Conservation (phyloP, 1,140 invertebrate species). For the Druon quercuslanigerum region DNA sequence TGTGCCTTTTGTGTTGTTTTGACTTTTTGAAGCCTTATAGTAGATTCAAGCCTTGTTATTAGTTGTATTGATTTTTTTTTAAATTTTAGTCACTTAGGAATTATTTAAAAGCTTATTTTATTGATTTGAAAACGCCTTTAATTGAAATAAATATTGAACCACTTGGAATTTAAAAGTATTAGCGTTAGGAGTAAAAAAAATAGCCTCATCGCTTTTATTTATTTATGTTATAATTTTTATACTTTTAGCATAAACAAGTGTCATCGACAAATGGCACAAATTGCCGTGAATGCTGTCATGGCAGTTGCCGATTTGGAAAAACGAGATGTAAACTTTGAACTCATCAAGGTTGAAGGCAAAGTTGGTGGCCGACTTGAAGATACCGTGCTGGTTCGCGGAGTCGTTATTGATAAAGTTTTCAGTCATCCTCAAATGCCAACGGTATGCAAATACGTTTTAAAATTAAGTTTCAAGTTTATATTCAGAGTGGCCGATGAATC, state of each 20-base stretch:
- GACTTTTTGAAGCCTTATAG: no score
- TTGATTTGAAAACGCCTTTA: no score
- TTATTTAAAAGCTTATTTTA: no score
- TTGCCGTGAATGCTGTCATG: constrained; percentile 97
- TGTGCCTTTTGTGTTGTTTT: no score
- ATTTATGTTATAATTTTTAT: constrained; percentile 9
- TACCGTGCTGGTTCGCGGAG: constrained; percentile 96
- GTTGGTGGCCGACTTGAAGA: constrained; percentile 98
- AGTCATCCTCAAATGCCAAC: constrained; percentile 99
- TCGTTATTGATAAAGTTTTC: constrained; percentile 99
- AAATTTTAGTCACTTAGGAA: no score
- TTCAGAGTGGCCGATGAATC: no score
- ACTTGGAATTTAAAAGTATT: no score
- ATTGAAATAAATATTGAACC: no score
- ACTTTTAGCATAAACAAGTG: constrained; percentile 85
- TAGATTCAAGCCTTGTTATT: no score
- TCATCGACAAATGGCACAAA: constrained; percentile 98
- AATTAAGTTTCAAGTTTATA: not conserved
- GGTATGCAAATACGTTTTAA: constrained; percentile 72
- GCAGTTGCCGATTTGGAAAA: constrained; percentile 95
- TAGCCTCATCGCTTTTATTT: no score
- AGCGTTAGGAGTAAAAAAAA: no score
- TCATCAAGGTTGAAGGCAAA: constrained; percentile 99
- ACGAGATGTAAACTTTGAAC: constrained; percentile 98
- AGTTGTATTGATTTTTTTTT: no score